phyloP scores from a whole-genome alignment of 2,797 vertebrate genomes.

The Poeciliopsis paucimaculata region DNA sequence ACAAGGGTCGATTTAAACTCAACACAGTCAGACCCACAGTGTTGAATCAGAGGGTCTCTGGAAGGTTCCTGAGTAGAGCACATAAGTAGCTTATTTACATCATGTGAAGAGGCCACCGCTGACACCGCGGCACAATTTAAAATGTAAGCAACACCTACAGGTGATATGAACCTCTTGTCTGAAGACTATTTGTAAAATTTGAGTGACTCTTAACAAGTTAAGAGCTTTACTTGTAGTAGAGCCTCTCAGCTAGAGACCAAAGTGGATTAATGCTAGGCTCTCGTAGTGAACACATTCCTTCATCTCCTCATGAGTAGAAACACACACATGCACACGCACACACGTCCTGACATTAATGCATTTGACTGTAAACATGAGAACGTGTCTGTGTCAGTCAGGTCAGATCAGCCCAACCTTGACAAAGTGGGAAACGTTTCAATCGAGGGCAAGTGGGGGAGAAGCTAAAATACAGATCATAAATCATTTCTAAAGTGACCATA shows the following conservation, averaged over 20 bases:
- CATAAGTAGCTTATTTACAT: constrained; percentile 45
- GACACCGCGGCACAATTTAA: constrained; percentile 39
- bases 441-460: constrained; percentile 31
- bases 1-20: neutral
- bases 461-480: constrained; percentile 54
- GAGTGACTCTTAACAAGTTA: constrained; percentile 45
- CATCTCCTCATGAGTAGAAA: neutral
- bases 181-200: constrained; percentile 50
- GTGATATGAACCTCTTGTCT: constrained; percentile 39
- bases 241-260: constrained; percentile 58
- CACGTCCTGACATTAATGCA: neutral
- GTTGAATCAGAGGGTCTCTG: constrained; percentile 20
- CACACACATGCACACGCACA: neutral
- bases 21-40: neutral
- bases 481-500: constrained; percentile 61
- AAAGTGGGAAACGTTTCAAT: constrained; percentile 39
- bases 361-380: constrained; percentile 3
- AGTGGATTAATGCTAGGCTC: constrained; percentile 55
- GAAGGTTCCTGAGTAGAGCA: constrained; percentile 43
- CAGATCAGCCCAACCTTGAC: constrained; percentile 59
- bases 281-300: constrained; percentile 45
- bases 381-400: constrained; percentile 23
- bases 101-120: constrained; percentile 34
- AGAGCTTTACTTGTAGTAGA: constrained; percentile 33
- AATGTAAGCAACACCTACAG: constrained; percentile 7